Percentiles rank a stretch among this genome's conserved stretches.
Evolutionary conservation across 2,888 invertebrate species (phyloP).

Genomic region (Polylopha cassiicola): DNA sequence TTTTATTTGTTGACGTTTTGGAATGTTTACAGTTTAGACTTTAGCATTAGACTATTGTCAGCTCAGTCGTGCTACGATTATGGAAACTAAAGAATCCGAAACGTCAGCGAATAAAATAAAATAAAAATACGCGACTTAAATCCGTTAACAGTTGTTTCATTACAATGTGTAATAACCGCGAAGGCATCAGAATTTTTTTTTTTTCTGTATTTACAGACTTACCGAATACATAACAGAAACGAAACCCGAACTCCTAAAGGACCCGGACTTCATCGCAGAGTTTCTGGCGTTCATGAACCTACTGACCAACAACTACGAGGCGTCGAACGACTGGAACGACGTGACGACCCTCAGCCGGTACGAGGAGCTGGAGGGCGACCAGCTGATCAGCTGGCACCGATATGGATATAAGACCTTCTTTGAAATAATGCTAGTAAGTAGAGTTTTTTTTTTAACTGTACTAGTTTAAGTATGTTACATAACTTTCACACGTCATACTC

Average conservation of each 20-base stretch:
- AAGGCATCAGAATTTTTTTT: background rate
- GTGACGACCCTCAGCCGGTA: background rate
- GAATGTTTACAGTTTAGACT: too few species aligned
- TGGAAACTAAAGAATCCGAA: too few species aligned
- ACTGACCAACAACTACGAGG: background rate
- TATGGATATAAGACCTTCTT: constrained; percentile 16
- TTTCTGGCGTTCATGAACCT: constrained; percentile 6
- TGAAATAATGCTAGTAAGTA: constrained; percentile 26
- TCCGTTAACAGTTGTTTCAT: too few species aligned
- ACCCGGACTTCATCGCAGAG: constrained; percentile 33
- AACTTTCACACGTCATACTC: too few species aligned
- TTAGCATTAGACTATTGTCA: too few species aligned
- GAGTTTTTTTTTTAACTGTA: too few species aligned
- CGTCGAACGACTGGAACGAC: constrained; percentile 12
- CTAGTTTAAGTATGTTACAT: too few species aligned
- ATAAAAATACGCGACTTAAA: too few species aligned
- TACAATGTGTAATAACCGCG: too few species aligned
- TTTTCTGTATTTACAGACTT: constrained; percentile 32
- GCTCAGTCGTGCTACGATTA: too few species aligned
- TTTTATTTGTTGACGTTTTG: too few species aligned
- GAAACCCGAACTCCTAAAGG: constrained; percentile 31
- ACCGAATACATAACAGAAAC: constrained; percentile 35
- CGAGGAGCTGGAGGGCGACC: constrained; percentile 1
- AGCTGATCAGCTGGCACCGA: constrained; percentile 10
- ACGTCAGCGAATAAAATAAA: too few species aligned